A percentile compares a stretch with the other conserved stretches of the same genome.
phyloP scores from a whole-genome alignment of 37 sponge, comb jelly and placozoan genomes.

The Beroe ovata region DNA sequence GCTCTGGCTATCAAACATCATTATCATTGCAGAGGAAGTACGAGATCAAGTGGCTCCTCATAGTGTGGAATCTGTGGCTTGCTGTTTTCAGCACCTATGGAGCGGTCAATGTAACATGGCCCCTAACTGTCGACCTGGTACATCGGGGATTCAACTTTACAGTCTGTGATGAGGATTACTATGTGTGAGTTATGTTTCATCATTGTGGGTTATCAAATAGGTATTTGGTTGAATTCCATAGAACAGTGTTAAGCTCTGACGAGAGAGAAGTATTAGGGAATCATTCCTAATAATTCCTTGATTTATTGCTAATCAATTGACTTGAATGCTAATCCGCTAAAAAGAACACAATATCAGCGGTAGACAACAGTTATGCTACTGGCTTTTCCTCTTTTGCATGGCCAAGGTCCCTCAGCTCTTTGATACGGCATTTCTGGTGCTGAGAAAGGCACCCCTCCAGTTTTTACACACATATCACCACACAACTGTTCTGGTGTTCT shows the following conservation, averaged over 20 bases:
- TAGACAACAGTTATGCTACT: too few species aligned
- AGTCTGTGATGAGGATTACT: slow-evolving; percentile 5
- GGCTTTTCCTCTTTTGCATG: slow-evolving; percentile 28
- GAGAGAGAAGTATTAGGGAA: too few species aligned
- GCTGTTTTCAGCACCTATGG: slow-evolving; percentile 8
- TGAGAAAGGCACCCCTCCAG: slow-evolving; percentile 49
- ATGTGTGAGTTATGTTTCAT: too few species aligned
- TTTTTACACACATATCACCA: slow-evolving; percentile 48
- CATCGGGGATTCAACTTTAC: neutral
- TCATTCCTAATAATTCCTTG: too few species aligned
- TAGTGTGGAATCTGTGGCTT: slow-evolving; percentile 2
- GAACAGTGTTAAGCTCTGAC: too few species aligned
- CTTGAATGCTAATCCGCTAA: too few species aligned
- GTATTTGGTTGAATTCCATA: too few species aligned
- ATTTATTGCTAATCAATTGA: too few species aligned
- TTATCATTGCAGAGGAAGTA: slow-evolving; percentile 10
- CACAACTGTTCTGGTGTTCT: slow-evolving; percentile 35
- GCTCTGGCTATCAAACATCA: too few species aligned
- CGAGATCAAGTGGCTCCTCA: neutral
- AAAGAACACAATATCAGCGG: too few species aligned
- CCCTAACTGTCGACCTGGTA: neutral
- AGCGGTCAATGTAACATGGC: slow-evolving; percentile 17
- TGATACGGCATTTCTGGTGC: slow-evolving; percentile 14
- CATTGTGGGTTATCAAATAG: too few species aligned
- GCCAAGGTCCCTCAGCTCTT: slow-evolving; percentile 35